phyloP scores from a whole-genome alignment of 2,888 invertebrate species.

The Melolontha melolontha region DNA sequence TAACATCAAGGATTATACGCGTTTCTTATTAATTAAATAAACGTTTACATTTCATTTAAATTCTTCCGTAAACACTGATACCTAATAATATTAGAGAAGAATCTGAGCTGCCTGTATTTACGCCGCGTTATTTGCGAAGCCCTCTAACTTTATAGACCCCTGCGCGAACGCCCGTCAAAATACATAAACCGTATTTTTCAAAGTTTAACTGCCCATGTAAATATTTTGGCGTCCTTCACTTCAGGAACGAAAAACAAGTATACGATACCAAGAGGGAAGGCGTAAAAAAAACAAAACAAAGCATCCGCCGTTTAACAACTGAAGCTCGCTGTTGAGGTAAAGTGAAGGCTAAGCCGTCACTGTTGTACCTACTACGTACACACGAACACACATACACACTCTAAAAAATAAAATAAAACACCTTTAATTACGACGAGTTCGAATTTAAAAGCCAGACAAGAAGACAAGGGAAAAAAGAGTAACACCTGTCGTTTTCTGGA shows the following conservation, averaged over 20 bases:
- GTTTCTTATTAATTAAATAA: constrained; percentile 7
- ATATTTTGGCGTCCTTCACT: constrained; percentile 23
- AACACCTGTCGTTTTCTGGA: constrained; percentile 14
- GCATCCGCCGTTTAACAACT: not conserved
- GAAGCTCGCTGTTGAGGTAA: not conserved
- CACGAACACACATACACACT: not conserved
- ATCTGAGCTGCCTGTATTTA: not conserved
- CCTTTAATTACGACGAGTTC: constrained; percentile 17
- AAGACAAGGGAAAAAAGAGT: not conserved
- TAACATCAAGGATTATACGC: not conserved
- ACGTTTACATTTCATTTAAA: constrained; percentile 15
- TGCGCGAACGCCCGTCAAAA: constrained; percentile 16
- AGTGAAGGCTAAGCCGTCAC: constrained; percentile 10
- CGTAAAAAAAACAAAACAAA: constrained; percentile 6
- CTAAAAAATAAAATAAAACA: constrained; percentile 9
- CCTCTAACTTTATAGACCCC: constrained; percentile 4
- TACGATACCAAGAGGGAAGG: constrained; percentile 1
- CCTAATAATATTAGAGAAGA: too few relatives aligned
- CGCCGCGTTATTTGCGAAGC: constrained; percentile 1
- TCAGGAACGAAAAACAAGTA: constrained; percentile 12
- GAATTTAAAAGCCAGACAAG: constrained; percentile 22
- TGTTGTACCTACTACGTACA: not conserved
- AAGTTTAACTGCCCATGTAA: constrained; percentile 14
- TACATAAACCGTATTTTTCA: constrained; percentile 22
- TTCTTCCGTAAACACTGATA: constrained; percentile 12